Evolutionary conservation across 2,797 vertebrate species (phyloP).

Genomic region (Momotus momota): DNA sequence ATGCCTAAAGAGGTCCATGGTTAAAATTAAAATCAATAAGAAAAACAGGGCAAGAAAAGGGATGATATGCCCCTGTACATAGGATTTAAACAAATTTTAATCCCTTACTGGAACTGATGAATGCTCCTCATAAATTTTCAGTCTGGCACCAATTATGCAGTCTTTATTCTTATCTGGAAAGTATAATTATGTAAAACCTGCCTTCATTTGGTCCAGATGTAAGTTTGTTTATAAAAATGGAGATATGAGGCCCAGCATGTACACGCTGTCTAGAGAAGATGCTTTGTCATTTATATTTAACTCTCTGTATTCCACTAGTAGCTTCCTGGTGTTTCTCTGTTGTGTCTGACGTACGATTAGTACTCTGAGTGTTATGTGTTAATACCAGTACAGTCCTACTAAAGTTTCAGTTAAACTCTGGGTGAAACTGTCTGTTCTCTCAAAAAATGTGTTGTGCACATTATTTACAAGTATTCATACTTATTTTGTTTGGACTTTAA

Average conservation of each 20-base stretch:
- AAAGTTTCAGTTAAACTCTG: background rate
- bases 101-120: background rate
- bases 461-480: background rate
- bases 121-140: background rate
- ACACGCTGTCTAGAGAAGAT: background rate
- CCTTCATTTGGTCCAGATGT: background rate
- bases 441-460: background rate
- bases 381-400: background rate
- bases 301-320: background rate
- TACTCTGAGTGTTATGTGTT: rapidly evolving
- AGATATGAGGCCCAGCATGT: background rate
- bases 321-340: background rate
- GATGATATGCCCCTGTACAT: background rate
- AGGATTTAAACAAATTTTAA: background rate
- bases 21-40: background rate
- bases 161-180: conserved; percentile 26
- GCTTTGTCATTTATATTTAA: background rate
- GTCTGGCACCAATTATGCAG: background rate
- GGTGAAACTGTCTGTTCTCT: background rate
- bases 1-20: background rate
- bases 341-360: background rate
- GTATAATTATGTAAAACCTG: background rate
- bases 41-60: rapidly evolving
- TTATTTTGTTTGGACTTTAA: background rate
- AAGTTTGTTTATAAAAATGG: background rate